These are phyloP conservation scores for Cecidostiba fungosa DNA, from an alignment of 2,888 invertebrate genomes.

Conservation along the genomic window DNA sequence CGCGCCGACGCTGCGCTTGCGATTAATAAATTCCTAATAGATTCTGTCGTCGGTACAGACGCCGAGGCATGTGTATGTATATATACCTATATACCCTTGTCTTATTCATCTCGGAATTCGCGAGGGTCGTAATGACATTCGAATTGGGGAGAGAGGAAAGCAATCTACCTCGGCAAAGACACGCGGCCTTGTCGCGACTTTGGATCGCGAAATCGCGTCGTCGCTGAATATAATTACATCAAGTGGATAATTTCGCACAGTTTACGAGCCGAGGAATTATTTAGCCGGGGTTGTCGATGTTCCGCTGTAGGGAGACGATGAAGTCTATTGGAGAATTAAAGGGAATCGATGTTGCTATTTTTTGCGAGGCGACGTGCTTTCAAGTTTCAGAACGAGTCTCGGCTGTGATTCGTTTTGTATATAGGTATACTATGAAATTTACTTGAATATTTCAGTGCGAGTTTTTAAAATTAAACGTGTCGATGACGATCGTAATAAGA, in stretches of 20 bases:
- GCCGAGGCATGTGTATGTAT: neutral
- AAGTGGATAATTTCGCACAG: slow-evolving; percentile 37
- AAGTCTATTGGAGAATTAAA: neutral
- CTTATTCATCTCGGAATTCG: slow-evolving; percentile 32
- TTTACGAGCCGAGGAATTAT: slow-evolving; percentile 23
- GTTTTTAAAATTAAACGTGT: neutral
- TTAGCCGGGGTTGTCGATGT: neutral
- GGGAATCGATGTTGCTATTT: neutral
- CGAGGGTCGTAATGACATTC: slow-evolving; percentile 43
- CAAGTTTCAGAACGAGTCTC: neutral
- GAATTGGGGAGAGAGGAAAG: slow-evolving; percentile 18
- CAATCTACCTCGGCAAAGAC: slow-evolving; percentile 33
- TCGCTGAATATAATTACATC: slow-evolving; percentile 35
- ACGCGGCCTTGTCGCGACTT: neutral
- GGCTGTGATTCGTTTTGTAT: neutral
- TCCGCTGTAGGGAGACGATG: neutral
- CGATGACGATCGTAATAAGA: neutral
- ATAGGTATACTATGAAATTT: too few species aligned
- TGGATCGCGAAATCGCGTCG: neutral
- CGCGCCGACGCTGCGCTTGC: neutral
- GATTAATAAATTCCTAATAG: slow-evolving; percentile 60
- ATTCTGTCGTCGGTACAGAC: slow-evolving; percentile 26
- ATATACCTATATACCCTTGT: neutral
- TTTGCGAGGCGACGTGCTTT: neutral
- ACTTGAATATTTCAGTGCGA: too few species aligned